Evolutionary conservation across 2,797 vertebrate genomes (phyloP).

Genomic region (Alectoris magna): DNA sequence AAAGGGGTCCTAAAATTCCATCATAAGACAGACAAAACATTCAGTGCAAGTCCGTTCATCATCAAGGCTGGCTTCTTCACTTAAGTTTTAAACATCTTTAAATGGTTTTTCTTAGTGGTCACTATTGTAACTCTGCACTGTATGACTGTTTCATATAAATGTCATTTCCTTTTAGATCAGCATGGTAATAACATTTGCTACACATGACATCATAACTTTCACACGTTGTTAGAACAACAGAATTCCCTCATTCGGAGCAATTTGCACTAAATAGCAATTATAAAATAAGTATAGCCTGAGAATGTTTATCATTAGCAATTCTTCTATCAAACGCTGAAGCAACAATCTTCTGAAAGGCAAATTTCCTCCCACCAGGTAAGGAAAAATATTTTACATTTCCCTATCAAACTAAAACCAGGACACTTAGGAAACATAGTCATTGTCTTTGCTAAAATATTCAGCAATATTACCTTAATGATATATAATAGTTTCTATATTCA

Average conservation of each 20-base stretch:
- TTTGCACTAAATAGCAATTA: conserved; percentile 9
- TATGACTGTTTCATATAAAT: neutral
- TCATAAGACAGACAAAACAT: neutral
- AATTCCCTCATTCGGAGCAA: neutral
- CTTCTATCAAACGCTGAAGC: neutral
- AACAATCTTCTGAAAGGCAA: conserved; percentile 38
- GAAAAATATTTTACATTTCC: neutral
- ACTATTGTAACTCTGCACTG: neutral
- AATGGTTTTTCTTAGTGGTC: neutral
- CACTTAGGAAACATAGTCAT: neutral
- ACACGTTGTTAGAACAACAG: neutral
- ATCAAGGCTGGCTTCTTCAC: rapidly evolving
- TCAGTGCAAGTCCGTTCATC: neutral
- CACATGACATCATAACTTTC: neutral
- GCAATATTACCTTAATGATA: conserved; percentile 61
- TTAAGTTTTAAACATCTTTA: neutral
- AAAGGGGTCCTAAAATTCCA: neutral
- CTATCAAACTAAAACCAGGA: conserved; percentile 13
- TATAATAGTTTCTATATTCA: conserved; percentile 45
- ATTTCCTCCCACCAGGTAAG: conserved; percentile 50
- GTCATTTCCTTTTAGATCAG: neutral
- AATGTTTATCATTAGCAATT: conserved; percentile 28
- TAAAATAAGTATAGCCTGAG: neutral
- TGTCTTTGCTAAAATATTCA: neutral
- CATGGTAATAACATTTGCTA: neutral